Evolutionary conservation across 2,797 vertebrate genomes (phyloP).

Genomic region (Sciaenops ocellatus): DNA sequence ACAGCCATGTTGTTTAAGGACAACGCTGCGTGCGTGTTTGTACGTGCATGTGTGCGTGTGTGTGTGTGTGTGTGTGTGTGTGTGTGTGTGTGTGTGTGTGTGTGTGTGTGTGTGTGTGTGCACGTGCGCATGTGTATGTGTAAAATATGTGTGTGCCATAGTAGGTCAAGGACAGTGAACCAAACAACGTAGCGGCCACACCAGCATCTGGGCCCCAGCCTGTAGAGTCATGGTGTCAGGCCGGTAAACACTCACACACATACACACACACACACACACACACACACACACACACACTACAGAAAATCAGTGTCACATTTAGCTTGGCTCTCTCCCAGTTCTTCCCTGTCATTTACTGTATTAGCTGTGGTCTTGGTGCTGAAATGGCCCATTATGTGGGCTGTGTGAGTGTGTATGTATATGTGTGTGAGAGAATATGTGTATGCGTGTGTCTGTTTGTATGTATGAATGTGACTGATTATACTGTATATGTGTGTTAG

Average conservation of each 20-base stretch:
- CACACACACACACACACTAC: conserved; percentile 43
- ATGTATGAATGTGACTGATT: conserved; percentile 73
- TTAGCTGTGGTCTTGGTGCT: conserved; percentile 87
- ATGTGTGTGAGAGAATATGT: conserved; percentile 32
- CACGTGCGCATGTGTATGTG: conserved; percentile 34
- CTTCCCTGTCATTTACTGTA: conserved; percentile 85
- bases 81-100: conserved; percentile 21
- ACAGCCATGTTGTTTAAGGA: conserved; percentile 76
- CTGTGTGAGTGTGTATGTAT: conserved; percentile 62
- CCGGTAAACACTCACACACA: conserved; percentile 61
- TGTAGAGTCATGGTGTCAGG: conserved; percentile 63
- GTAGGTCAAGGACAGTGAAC: conserved; percentile 55
- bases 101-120: conserved; percentile 26
- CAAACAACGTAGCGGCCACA: conserved; percentile 63
- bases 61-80: conserved; percentile 23
- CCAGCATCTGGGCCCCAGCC: conserved; percentile 76
- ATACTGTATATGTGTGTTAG: conserved; percentile 61
- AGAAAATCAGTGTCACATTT: conserved; percentile 80
- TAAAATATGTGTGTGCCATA: conserved; percentile 37
- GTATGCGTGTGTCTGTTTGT: conserved; percentile 55
- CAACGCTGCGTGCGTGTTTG: conserved; percentile 36
- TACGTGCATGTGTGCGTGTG: conserved; percentile 1
- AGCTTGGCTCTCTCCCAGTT: conserved; percentile 68
- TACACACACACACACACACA: conserved; percentile 58
- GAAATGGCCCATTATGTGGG: conserved; percentile 84